Base-by-base conservation (phyloP, 2,113 vertebrate species). In the Entelurus aequoreus region DNA sequence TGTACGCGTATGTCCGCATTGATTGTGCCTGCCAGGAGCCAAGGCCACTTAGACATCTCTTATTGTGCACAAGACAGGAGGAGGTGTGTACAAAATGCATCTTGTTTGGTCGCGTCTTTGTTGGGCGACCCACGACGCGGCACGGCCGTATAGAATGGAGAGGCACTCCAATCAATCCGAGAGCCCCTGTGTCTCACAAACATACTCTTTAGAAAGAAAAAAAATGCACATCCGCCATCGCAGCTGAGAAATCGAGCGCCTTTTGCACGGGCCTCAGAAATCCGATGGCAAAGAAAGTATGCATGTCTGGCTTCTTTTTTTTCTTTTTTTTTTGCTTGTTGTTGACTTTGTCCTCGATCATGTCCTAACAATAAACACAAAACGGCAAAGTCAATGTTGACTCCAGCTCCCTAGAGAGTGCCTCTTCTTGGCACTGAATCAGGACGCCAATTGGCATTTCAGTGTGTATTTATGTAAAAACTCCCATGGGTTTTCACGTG, bases 391-490 rank as follows among this genome's bases (percentile, higher is more conserved):
- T 55, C 15, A 60, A 49, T 78, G 60, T 83, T 78, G 72, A 78
- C 66, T 69, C 63, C 50, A 54, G 68, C 68, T 70, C 74, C 78
- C 74, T 6, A 8, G 71, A 62, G 71, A 12, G 66, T 4, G 38
- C 65, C 44, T 66, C 44, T 44, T 16, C 42, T 64, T 57, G 60
- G 70, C 46, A 1, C 42, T 62, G 50, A 69, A 53, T 54, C 59
- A 62, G 61, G 54, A 66, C 70, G 69, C 64, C 62, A 49, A 54
- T 61, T 66, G 71, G 54, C 48, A 63, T 71, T 74, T 64, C 6
- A 6, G 37, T 68, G 72, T 73, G 56, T 82, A 68, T 86, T 84
- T 80, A 82, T 70, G 72, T 76, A 70, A 81, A 80, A 74, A 54
- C 62, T 72, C 75, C 76, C 76, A 59, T 66, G 80, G 71, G 82